A percentile compares a stretch with the other conserved stretches of the same genome.
Conservation (phyloP, 2,797 vertebrate genomes). For the Vireo griseus region DNA sequence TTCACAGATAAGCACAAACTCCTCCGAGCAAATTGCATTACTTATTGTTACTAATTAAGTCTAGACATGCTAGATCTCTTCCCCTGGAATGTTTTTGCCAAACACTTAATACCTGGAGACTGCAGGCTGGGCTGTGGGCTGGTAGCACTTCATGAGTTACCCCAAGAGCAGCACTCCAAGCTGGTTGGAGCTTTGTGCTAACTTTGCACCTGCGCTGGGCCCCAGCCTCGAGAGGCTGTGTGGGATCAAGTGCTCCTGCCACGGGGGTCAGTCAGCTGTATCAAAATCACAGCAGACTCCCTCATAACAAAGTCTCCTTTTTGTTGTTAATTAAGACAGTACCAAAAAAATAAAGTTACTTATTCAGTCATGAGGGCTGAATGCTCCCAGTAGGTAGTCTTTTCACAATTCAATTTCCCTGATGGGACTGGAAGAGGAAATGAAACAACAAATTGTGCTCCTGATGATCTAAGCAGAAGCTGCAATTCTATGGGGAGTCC, state of each 20-base stretch:
- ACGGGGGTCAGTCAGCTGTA: constrained; percentile 62
- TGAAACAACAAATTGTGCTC: constrained; percentile 76
- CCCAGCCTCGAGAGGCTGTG: not conserved
- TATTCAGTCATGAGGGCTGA: constrained; percentile 68
- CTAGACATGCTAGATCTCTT: not conserved
- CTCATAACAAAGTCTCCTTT: constrained; percentile 65
- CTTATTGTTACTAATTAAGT: constrained; percentile 22
- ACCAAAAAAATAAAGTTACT: constrained; percentile 70
- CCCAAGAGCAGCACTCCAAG: not conserved
- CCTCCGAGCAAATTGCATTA: not conserved
- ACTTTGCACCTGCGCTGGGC: constrained; percentile 59
- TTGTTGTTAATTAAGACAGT: constrained; percentile 77
- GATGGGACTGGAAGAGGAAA: constrained; percentile 71
- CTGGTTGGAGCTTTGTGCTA: constrained; percentile 39
- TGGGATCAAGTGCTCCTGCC: constrained; percentile 57
- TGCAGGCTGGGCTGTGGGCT: not conserved
- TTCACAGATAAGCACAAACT: not conserved
- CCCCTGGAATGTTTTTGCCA: not conserved
- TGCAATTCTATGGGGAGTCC: constrained; percentile 61
- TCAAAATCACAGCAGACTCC: constrained; percentile 62
- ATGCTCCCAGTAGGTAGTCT: constrained; percentile 70
- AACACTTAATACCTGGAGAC: constrained; percentile 4
- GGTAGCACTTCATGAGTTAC: not conserved
- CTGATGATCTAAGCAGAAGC: constrained; percentile 76
- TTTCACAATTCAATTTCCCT: constrained; percentile 76